phyloP scores from a whole-genome alignment of 2,797 vertebrate genomes.

The Spea hammondii region DNA sequence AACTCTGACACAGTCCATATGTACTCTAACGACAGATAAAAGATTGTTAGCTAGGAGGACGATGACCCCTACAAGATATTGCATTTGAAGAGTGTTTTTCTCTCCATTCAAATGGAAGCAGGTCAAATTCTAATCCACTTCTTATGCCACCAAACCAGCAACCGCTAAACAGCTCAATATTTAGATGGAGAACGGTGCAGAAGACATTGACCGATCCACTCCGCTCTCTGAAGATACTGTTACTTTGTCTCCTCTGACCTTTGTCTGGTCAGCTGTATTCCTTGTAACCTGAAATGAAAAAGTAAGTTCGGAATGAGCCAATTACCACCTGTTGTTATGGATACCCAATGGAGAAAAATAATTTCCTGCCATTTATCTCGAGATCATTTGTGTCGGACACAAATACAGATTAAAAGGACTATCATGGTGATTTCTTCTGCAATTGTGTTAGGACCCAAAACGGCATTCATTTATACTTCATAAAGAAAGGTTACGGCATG shows the following conservation, averaged over 20 bases:
- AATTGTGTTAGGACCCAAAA: slow-evolving; percentile 63
- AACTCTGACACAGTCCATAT: not conserved
- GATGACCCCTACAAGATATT: not conserved
- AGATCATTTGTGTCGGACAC: slow-evolving; percentile 68
- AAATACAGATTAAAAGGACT: slow-evolving; percentile 68
- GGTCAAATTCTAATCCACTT: slow-evolving; percentile 15
- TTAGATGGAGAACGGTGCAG: not conserved
- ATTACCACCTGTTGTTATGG: slow-evolving; percentile 70
- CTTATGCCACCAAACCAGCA: not conserved
- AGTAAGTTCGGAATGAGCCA: slow-evolving; percentile 60
- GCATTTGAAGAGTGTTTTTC: not conserved
- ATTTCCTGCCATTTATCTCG: slow-evolving; percentile 79
- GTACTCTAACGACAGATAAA: not conserved
- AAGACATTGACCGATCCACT: not conserved
- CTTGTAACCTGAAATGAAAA: slow-evolving; percentile 40
- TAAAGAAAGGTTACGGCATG: slow-evolving; percentile 65
- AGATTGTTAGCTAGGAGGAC: not conserved
- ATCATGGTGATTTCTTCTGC: slow-evolving; percentile 62
- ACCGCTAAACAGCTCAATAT: slow-evolving; percentile 12
- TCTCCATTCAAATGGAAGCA: not conserved
- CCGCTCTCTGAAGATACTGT: not conserved
- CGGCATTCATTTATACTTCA: slow-evolving; percentile 67
- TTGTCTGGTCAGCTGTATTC: slow-evolving; percentile 52
- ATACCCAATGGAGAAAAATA: slow-evolving; percentile 65
- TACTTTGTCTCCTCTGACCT: slow-evolving; percentile 32